These are phyloP conservation scores for Gavialis gangeticus DNA, from an alignment of 2,113 vertebrate genomes.

Conservation along the genomic window DNA sequence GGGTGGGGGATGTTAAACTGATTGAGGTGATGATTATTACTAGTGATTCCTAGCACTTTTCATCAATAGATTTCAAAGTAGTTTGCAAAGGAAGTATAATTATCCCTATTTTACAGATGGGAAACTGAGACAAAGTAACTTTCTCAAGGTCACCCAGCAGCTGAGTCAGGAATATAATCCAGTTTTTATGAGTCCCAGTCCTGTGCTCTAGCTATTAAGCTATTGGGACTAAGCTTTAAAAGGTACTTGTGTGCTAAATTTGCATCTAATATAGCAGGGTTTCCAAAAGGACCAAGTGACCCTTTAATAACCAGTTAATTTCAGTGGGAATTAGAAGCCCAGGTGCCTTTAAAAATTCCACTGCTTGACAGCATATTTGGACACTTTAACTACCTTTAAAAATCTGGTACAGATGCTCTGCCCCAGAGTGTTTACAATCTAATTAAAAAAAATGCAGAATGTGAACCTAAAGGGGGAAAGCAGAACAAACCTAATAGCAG, in stretches of 20 bases:
- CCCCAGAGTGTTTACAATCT: not conserved
- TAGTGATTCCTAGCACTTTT: not conserved
- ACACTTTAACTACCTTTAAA: not conserved
- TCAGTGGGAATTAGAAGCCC: not conserved
- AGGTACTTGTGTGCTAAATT: not conserved
- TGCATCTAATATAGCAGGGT: not conserved
- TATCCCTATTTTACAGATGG: not conserved
- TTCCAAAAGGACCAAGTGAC: not conserved
- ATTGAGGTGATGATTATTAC: not conserved
- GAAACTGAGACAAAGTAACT: not conserved
- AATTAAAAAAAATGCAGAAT: not conserved
- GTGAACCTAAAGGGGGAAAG: slow-evolving; percentile 22
- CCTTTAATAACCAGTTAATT: not conserved
- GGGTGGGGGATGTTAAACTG: not conserved
- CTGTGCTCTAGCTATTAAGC: not conserved
- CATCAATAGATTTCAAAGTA: not conserved
- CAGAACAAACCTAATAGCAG: not conserved
- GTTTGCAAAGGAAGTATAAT: not conserved
- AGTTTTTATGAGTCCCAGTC: not conserved
- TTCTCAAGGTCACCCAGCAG: not conserved
- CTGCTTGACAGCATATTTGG: not conserved
- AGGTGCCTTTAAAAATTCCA: not conserved
- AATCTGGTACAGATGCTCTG: not conserved
- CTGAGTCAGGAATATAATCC: too few relatives aligned
- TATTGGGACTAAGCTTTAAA: not conserved